A percentile compares a stretch with the other conserved stretches of the same genome.
phyloP scores from a whole-genome alignment of 2,113 vertebrate genomes.

The Pelecanoides urinatrix region DNA sequence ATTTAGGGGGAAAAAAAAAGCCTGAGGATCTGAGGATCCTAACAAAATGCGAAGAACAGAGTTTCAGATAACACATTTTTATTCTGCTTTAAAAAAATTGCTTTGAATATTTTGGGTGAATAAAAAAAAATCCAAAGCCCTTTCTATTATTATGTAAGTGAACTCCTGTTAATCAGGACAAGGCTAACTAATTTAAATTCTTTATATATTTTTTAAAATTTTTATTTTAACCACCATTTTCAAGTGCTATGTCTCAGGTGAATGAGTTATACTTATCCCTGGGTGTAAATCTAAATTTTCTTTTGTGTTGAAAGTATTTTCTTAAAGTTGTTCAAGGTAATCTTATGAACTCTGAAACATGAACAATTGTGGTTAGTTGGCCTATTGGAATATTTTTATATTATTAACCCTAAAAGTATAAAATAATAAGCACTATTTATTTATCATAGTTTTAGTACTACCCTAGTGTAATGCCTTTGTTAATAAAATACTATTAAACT shows the following conservation, averaged over 20 bases:
- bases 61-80: neutral
- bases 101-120: neutral
- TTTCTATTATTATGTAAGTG: neutral
- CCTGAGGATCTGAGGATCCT: neutral
- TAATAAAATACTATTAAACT: neutral
- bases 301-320: neutral
- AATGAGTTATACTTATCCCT: neutral
- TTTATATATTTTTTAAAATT: neutral
- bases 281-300: slow-evolving; percentile 7
- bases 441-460: neutral
- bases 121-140: neutral
- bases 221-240: neutral
- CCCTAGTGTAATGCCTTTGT: neutral
- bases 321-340: neutral
- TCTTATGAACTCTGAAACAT: neutral
- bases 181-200: neutral
- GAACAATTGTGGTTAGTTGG: neutral
- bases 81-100: neutral
- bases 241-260: neutral
- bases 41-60: neutral
- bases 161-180: neutral
- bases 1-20: neutral
- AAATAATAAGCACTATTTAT: neutral
- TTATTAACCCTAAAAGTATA: neutral
- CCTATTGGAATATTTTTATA: neutral